Evolutionary conservation across 2,888 invertebrate species (phyloP).

Genomic region (Ennomos erosarius): DNA sequence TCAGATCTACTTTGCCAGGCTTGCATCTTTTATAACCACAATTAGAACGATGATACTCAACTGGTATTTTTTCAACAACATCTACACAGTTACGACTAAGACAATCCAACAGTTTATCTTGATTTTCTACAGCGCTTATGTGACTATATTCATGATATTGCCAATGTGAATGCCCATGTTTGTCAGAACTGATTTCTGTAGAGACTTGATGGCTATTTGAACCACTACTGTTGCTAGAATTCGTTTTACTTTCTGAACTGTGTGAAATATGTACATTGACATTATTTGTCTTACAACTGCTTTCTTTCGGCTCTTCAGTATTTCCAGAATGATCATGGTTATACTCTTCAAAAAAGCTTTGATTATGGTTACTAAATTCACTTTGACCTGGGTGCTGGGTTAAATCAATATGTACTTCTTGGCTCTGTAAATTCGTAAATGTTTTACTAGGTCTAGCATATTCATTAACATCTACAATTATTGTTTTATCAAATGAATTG

Average conservation of each 20-base stretch:
- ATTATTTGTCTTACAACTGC: not conserved
- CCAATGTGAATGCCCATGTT: too few species aligned
- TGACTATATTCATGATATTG: too few species aligned
- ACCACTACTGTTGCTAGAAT: not conserved
- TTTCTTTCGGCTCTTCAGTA: slow-evolving; percentile 20
- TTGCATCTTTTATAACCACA: not conserved
- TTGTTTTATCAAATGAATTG: slow-evolving; percentile 55
- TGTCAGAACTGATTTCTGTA: too few species aligned
- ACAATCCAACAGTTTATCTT: too few species aligned
- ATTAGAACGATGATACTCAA: too few species aligned
- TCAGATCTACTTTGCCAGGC: slow-evolving; percentile 2
- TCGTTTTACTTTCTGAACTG: not conserved
- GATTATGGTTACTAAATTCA: slow-evolving; percentile 28
- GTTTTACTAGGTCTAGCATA: slow-evolving; percentile 33
- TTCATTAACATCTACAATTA: slow-evolving; percentile 48
- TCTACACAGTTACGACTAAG: too few species aligned
- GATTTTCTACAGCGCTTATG: too few species aligned
- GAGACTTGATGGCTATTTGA: too few species aligned
- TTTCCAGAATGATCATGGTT: slow-evolving; percentile 54
- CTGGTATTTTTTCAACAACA: too few species aligned
- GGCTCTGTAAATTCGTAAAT: slow-evolving; percentile 2
- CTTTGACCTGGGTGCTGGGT: slow-evolving; percentile 15
- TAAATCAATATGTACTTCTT: slow-evolving; percentile 16
- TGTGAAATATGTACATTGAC: too few species aligned
- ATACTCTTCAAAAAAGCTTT: slow-evolving; percentile 59